phyloP scores from a whole-genome alignment of 2,888 invertebrate genomes.

The Eilema caniola region DNA sequence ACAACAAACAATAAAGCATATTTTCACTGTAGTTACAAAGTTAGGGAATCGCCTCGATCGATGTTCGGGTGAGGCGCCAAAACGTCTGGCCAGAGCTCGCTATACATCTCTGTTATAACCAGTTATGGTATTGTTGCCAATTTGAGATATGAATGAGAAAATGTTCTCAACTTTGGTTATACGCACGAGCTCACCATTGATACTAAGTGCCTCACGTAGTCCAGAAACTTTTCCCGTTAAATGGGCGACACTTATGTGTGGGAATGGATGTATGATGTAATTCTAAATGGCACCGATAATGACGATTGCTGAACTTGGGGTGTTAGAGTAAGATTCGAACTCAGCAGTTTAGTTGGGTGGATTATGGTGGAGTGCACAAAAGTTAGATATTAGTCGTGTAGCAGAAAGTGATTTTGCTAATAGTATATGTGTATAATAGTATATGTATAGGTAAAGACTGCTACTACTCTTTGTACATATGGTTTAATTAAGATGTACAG shows the following conservation, averaged over 20 bases:
- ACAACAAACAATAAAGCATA: slow-evolving; percentile 10
- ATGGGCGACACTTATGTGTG: neutral
- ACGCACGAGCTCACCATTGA: slow-evolving; percentile 24
- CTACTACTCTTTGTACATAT: too few relatives aligned
- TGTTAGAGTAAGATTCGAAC: neutral
- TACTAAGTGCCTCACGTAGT: slow-evolving; percentile 8
- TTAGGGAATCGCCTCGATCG: slow-evolving; percentile 39
- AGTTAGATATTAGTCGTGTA: neutral
- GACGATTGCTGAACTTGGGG: neutral
- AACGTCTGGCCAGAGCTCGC: slow-evolving; percentile 47
- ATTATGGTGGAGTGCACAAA: neutral
- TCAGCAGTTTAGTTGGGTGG: neutral
- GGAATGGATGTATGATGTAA: neutral
- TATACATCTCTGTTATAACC: slow-evolving; percentile 50
- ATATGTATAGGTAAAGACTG: too few relatives aligned
- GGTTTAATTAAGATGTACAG: too few relatives aligned
- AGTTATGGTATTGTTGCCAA: slow-evolving; percentile 42
- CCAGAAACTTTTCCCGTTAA: slow-evolving; percentile 8
- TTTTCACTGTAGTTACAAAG: neutral
- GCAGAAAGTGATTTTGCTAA: too few relatives aligned
- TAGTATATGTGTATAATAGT: too few relatives aligned
- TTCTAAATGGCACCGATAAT: slow-evolving; percentile 7
- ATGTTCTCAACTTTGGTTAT: slow-evolving; percentile 28
- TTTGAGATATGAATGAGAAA: slow-evolving; percentile 25
- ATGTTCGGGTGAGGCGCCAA: slow-evolving; percentile 57